phyloP scores from a whole-genome alignment of 2,113 vertebrate species.

The Eonycteris spelaea region DNA sequence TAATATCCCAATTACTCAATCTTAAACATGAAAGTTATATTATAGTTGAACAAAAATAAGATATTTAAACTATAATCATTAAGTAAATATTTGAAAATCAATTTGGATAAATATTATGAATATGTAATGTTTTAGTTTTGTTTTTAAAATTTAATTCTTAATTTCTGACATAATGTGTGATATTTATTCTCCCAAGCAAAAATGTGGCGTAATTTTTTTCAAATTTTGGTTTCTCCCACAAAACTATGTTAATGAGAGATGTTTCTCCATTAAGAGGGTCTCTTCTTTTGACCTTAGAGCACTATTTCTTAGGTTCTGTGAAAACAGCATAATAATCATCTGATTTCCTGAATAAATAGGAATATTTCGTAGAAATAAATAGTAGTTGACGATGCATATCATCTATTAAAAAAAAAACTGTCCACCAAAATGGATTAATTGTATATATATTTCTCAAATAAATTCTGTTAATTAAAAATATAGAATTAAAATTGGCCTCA shows the following conservation, averaged over 20 bases:
- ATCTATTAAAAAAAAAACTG: slow-evolving; percentile 58
- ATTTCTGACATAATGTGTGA: neutral
- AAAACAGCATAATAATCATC: slow-evolving; percentile 71
- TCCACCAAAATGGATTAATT: slow-evolving; percentile 57
- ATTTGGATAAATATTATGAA: neutral
- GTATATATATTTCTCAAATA: slow-evolving; percentile 62
- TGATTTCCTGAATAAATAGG: slow-evolving; percentile 55
- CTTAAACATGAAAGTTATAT: neutral
- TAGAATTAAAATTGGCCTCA: slow-evolving; percentile 63
- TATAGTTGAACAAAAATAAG: neutral
- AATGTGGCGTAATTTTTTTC: neutral
- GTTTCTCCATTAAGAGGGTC: slow-evolving; percentile 74
- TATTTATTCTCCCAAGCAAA: neutral
- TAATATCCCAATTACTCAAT: neutral
- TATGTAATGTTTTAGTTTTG: neutral
- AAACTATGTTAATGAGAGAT: neutral
- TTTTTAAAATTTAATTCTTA: slow-evolving; percentile 8
- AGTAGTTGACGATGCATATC: slow-evolving; percentile 67
- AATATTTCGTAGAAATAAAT: slow-evolving; percentile 75
- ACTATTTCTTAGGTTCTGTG: slow-evolving; percentile 66
- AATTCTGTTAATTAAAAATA: slow-evolving; percentile 78
- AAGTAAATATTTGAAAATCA: slow-evolving; percentile 15
- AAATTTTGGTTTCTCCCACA: slow-evolving; percentile 8
- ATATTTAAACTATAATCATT: neutral
- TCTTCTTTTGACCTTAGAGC: slow-evolving; percentile 71